Evolutionary conservation across 2,113 vertebrate species (phyloP), one percentile per base, ranked within the genome.

Genomic region (Psittacara wagleri): DNA sequence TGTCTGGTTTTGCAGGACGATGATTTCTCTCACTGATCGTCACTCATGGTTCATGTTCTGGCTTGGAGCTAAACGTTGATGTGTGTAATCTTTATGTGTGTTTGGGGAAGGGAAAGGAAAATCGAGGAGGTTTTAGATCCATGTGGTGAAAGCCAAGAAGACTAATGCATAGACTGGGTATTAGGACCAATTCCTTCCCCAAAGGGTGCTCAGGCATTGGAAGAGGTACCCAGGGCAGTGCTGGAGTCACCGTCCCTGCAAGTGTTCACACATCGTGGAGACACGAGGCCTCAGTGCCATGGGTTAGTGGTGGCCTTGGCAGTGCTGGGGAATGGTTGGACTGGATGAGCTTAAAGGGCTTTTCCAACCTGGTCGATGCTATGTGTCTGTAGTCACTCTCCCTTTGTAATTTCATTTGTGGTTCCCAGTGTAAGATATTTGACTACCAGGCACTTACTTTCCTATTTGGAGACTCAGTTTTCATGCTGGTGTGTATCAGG

Each of bases 371-470:
- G 3, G 1, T 3, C 23, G 20, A n/a, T 57, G 6, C 55, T 22
- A 13, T n/a, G 31, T 22, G 8, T 33, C 55, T 57, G 10, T 31
- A 33, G 43, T 83, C 24, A 24, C 11, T 48, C 2, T 24, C 67
- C 8, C 9, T 62, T 2, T 33, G 2, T 33, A 10, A 68, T 84
- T 67, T 59, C 11, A 3, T 43, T 17, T 9, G 5, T 75, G 61
- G 4, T 74, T 95, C 11, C 29, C 33, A 57, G 1, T 0, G 1
- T 17, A 33, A 52, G 27, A 7, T 31, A 17, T 19, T 43, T 76
- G 29, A 35, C 22, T 55, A 3, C 8, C 0, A 0, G n/a, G 5
- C 10, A 10, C 3, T 84, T 23, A 2, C 4, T 11, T n/a, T 33
- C 61, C 55, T 51, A 13, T 80, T 70, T 96, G 51, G 28, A 87